These are phyloP conservation scores for Campopleginae sp. DNA, from an alignment of 2,888 invertebrate genomes.

Conservation along the genomic window DNA sequence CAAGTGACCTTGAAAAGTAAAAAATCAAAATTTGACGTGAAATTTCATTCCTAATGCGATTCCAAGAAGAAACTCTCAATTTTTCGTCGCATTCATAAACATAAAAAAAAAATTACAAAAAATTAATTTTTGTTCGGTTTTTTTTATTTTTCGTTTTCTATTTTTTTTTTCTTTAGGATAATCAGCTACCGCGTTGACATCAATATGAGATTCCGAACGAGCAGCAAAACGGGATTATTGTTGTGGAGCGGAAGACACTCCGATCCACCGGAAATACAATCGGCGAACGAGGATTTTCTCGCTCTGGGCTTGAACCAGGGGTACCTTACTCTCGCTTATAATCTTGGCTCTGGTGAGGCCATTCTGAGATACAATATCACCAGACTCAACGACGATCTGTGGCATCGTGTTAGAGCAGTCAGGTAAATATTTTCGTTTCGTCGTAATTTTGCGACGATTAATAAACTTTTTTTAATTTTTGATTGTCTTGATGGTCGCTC, in stretches of 20 bases:
- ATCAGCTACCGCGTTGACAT: slow-evolving; percentile 94
- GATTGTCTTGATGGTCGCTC: too few relatives aligned
- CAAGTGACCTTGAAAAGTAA: background rate
- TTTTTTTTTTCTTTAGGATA: slow-evolving; percentile 86
- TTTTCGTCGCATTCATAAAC: background rate
- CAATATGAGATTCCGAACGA: slow-evolving; percentile 93
- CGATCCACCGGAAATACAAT: slow-evolving; percentile 83
- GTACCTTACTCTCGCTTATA: slow-evolving; percentile 91
- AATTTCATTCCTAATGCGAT: background rate
- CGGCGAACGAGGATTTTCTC: slow-evolving; percentile 90
- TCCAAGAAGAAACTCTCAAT: background rate
- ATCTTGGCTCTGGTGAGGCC: slow-evolving; percentile 94
- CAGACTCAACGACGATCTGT: slow-evolving; percentile 94
- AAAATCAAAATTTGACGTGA: background rate
- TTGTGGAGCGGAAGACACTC: slow-evolving; percentile 93
- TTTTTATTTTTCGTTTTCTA: background rate
- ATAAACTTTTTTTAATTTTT: too few relatives aligned
- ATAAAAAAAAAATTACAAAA: background rate
- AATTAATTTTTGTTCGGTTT: background rate
- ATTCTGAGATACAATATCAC: slow-evolving; percentile 93
- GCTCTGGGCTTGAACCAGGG: slow-evolving; percentile 94
- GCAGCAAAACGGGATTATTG: slow-evolving; percentile 89
- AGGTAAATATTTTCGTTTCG: slow-evolving; percentile 85
- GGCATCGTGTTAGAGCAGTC: slow-evolving; percentile 91
- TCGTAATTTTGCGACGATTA: too few relatives aligned